Percentiles rank a stretch among this genome's conserved stretches.
phyloP scores from a whole-genome alignment of 92 coral and sea anemone genomes.

The Palythoa grandis region DNA sequence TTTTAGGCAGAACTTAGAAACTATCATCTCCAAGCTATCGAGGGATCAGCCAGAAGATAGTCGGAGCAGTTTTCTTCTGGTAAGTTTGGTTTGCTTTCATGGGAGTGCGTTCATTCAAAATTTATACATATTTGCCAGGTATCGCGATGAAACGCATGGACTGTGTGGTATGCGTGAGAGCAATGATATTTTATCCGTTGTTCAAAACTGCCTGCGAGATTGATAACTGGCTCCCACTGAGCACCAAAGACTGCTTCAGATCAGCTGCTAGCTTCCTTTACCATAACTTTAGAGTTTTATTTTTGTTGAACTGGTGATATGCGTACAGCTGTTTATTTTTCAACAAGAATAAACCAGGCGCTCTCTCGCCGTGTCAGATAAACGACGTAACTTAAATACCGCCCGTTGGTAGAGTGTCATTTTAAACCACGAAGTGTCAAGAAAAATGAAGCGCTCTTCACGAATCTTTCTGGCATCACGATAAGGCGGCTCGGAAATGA shows the following conservation, averaged over 20 bases:
- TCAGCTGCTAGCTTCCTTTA: constrained; percentile 15
- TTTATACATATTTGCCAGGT: constrained; percentile 35
- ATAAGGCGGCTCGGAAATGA: constrained; percentile 9
- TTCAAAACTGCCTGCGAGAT: background rate
- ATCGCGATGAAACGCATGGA: constrained; percentile 17
- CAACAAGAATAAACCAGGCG: background rate
- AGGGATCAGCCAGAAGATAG: constrained; percentile 93
- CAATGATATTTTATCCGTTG: background rate
- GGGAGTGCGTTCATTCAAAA: constrained; percentile 24
- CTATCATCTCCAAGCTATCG: constrained; percentile 95
- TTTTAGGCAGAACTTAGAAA: constrained; percentile 93
- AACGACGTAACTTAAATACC: constrained; percentile 67
- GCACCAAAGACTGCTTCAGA: background rate
- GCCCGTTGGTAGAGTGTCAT: constrained; percentile 69
- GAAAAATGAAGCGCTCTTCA: constrained; percentile 31
- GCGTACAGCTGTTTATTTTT: constrained; percentile 22
- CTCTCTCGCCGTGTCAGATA: constrained; percentile 50
- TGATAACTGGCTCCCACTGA: background rate
- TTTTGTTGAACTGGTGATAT: constrained; percentile 11
- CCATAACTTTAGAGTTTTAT: background rate
- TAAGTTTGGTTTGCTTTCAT: constrained; percentile 50
- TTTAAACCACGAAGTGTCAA: constrained; percentile 56
- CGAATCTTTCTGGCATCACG: constrained; percentile 14
- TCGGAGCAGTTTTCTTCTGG: constrained; percentile 90
- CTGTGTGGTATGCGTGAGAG: constrained; percentile 37